A percentile compares a stretch with the other conserved stretches of the same genome.
These are phyloP conservation scores for Lepidurus packardi DNA, from an alignment of 1,140 invertebrate species.

Conservation along the genomic window DNA sequence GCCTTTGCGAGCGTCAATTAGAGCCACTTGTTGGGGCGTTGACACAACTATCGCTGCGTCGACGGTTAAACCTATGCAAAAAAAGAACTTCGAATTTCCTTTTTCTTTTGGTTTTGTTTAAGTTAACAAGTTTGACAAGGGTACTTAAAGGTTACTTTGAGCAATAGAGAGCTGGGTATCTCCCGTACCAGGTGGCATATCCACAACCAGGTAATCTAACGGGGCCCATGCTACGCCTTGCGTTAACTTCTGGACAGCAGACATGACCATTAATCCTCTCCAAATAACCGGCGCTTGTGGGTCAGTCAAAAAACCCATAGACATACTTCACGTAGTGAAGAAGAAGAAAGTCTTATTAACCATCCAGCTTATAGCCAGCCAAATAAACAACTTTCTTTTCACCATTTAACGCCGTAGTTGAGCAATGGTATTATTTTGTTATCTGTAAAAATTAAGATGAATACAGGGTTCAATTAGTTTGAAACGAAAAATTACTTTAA, in stretches of 20 bases:
- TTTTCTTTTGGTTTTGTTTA: not conserved
- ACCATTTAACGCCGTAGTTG: constrained; percentile 91
- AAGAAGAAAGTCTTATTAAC: constrained; percentile 30
- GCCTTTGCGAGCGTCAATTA: constrained; percentile 72
- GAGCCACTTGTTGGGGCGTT: constrained; percentile 73
- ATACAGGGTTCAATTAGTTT: not conserved
- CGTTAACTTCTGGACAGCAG: constrained; percentile 75
- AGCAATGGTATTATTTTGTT: constrained; percentile 70
- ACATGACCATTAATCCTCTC: constrained; percentile 92
- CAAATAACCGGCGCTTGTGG: constrained; percentile 74
- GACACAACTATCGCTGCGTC: constrained; percentile 71
- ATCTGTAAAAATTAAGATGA: constrained; percentile 6
- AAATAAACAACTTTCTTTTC: constrained; percentile 37
- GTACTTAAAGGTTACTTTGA: constrained; percentile 56
- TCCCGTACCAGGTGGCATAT: constrained; percentile 87
- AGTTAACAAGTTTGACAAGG: constrained; percentile 28
- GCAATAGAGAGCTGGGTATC: constrained; percentile 81
- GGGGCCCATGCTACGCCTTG: constrained; percentile 73
- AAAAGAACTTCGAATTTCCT: not conserved
- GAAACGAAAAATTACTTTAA: not conserved
- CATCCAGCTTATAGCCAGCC: not conserved
- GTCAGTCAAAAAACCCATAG: constrained; percentile 81
- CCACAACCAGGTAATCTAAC: constrained; percentile 74
- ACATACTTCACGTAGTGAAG: constrained; percentile 59
- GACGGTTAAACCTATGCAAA: constrained; percentile 24